Evolutionary conservation across 2,113 vertebrate species (phyloP), one percentile per base, ranked within the genome.

Genomic region (Callipepla californica): DNA sequence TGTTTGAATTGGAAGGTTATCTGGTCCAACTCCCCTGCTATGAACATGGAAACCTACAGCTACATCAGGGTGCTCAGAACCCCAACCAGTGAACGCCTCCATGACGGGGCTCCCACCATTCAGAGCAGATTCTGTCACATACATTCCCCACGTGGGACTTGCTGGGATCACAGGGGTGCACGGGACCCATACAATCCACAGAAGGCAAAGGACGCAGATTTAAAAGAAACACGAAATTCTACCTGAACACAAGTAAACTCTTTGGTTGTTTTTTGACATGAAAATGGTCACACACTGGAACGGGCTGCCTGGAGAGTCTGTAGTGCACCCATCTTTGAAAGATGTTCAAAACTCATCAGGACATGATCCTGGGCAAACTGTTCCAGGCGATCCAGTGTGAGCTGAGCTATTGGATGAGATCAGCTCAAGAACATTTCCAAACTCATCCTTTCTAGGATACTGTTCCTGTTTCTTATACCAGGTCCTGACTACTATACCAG

Each of bases 171-270:
- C 36, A 30, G 22, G 15, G 13, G 7, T 17, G 7, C 26, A 25
- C 18, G n/a, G 50, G 50, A 38, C 53, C 22, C 55, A 58, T 28
- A 40, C 0, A 0, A 13, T 59, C 47, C 47, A 87, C n/a, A 55
- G n/a, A 13, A 70, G 23, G 22, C 8, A 90, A 63, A 7, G 32
- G 38, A 17, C 28, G 47, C 9, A 38, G 55, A 65, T 36, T 45
- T n/a, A 90, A 87, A 53, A 75, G 5, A 68, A 78, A 67, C 18
- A 28, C 0, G 6, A 53, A 66, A 85, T 58, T 51, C 36, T 30
- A 55, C 3, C 23, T 75, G 16, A 79, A 65, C 5, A 17, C 15
- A 81, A 67, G 7, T 83, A 57, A 44, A 12, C 19, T n/a, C 3
- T 84, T 80, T 80, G 80, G 18, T 40, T 22, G 30, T 62, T 80